These are phyloP conservation scores for Corydoras maculifer DNA, from an alignment of 2,113 vertebrate species.

Conservation along the genomic window DNA sequence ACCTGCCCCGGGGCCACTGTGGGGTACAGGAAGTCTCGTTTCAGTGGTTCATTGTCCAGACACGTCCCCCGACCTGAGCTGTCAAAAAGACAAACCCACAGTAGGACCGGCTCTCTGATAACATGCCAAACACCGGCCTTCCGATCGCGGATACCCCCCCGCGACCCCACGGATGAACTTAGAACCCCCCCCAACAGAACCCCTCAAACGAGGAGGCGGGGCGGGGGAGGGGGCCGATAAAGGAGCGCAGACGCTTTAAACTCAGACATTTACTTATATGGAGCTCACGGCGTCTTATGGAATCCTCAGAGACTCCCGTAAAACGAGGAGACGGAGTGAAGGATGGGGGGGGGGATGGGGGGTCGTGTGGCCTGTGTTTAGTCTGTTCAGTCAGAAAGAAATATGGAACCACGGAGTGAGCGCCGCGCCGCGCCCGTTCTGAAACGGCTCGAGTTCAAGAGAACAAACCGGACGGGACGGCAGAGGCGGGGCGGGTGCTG, in stretches of 20 bases:
- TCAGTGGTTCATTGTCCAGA: conserved; percentile 99
- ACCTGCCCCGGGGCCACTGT: conserved; percentile 97
- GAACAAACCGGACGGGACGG: no score
- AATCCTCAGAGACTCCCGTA: conserved; percentile 49
- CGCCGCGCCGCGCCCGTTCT: no score
- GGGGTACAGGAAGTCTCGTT: conserved; percentile 98
- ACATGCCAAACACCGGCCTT: background rate
- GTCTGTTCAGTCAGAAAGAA: conserved; percentile 70
- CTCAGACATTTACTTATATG: conserved; percentile 49
- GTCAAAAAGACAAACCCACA: conserved; percentile 88
- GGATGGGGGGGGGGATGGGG: conserved; percentile 39
- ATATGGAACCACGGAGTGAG: conserved; percentile 45
- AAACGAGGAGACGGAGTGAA: conserved; percentile 43
- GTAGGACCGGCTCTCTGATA: conserved; percentile 66
- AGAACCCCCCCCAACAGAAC: no score
- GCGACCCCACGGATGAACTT: no score
- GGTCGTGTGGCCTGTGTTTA: conserved; percentile 61
- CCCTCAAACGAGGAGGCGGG: no score
- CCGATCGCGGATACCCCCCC: background rate
- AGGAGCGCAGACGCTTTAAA: conserved; percentile 1
- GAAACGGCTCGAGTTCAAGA: no score
- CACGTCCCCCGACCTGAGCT: conserved; percentile 99
- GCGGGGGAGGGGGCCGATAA: no score
- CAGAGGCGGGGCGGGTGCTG: no score
- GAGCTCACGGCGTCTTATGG: conserved; percentile 36